phyloP scores from a whole-genome alignment of 2,888 invertebrate genomes.

The Seira ritae region DNA sequence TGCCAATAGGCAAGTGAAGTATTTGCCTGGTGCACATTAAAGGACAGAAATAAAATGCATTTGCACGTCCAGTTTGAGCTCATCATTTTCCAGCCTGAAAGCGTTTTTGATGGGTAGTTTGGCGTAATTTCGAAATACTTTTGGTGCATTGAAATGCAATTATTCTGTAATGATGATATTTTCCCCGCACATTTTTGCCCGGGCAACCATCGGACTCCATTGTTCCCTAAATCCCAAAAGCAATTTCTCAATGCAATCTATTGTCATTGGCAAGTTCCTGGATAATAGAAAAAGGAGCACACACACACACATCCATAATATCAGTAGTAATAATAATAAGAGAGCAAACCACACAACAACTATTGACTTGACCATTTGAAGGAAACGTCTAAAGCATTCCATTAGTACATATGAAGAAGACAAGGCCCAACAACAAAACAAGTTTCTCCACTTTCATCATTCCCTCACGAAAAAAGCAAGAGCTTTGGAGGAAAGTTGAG shows the following conservation, averaged over 20 bases:
- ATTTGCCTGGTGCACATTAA: too few relatives aligned
- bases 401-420: not conserved
- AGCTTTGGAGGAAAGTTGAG: too few relatives aligned
- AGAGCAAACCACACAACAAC: not conserved
- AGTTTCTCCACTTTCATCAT: conserved; percentile 50
- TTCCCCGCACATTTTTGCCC: not conserved
- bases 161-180: not conserved
- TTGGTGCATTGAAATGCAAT: not conserved
- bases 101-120: too few relatives aligned
- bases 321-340: not conserved
- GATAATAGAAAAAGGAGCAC: conserved; percentile 35
- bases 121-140: too few relatives aligned
- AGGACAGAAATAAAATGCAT: too few relatives aligned
- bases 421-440: conserved; percentile 17
- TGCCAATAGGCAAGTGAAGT: too few relatives aligned
- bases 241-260: not conserved
- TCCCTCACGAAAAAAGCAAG: not conserved
- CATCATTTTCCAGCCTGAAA: too few relatives aligned
- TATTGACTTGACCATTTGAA: not conserved
- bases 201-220: not conserved
- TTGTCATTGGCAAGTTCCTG: conserved; percentile 18
- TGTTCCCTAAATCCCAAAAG: not conserved
- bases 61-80: too few relatives aligned
- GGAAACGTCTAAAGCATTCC: not conserved
- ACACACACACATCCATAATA: conserved; percentile 1